Percentiles rank a stretch among this genome's conserved stretches.
These are phyloP conservation scores for Anthopleura sola DNA, from an alignment of 64 coral and sea anemone species.

Conservation along the genomic window DNA sequence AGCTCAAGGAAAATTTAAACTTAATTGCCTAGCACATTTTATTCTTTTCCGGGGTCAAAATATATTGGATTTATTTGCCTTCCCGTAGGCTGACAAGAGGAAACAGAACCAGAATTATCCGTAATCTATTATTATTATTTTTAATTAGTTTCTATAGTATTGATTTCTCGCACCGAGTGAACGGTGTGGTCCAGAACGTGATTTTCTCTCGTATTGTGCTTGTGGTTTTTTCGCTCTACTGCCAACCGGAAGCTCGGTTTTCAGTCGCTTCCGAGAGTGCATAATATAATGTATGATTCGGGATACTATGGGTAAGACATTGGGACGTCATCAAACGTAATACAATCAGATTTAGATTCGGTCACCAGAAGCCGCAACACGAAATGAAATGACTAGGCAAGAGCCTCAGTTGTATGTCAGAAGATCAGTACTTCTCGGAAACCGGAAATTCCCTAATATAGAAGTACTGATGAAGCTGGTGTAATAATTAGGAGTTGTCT, in stretches of 20 bases:
- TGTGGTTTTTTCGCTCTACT: background rate
- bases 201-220: background rate
- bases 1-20: background rate
- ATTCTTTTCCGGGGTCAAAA: constrained; percentile 19
- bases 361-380: no score
- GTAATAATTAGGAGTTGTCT: no score
- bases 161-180: background rate
- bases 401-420: no score
- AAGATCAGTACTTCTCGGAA: no score
- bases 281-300: background rate
- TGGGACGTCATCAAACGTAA: background rate
- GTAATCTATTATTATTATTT: background rate
- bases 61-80: constrained; percentile 1
- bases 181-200: background rate
- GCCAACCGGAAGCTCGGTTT: background rate
- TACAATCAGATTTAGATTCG: background rate
- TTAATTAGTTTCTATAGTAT: background rate
- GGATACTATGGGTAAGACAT: background rate
- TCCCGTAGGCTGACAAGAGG: background rate
- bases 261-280: background rate
- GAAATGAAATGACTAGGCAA: no score
- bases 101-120: background rate
- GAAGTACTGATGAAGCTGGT: no score
- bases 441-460: no score
- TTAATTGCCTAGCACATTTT: background rate